These are phyloP conservation scores for Yponomeuta sedellus DNA, from an alignment of 2,888 invertebrate species.

Conservation along the genomic window DNA sequence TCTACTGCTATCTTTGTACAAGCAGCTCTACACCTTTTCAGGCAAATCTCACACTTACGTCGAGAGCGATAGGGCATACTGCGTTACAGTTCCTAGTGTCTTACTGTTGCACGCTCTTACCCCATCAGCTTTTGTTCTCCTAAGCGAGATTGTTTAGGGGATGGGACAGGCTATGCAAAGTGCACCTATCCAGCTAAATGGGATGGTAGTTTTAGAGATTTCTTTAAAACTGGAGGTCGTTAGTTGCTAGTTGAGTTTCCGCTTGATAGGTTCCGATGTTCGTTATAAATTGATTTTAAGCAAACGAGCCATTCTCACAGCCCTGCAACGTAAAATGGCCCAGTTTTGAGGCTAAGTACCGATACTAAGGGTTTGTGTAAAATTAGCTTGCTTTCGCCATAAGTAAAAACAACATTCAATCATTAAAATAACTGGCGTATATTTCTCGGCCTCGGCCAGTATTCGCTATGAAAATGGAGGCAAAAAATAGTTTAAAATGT, in stretches of 20 bases:
- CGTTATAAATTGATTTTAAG: too few relatives aligned
- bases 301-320: too few relatives aligned
- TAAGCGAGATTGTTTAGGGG: conserved; percentile 4
- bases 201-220: conserved; percentile 9
- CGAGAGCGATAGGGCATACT: not conserved
- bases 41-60: not conserved
- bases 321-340: too few relatives aligned
- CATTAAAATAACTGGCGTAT: too few relatives aligned
- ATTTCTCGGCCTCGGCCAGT: too few relatives aligned
- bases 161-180: conserved; percentile 5
- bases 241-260: not conserved
- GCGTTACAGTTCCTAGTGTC: not conserved
- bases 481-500: too few relatives aligned
- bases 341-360: too few relatives aligned
- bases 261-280: not conserved
- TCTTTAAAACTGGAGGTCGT: not conserved
- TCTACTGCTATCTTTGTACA: not conserved
- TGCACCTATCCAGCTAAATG: conserved; percentile 4
- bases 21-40: not conserved
- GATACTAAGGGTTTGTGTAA: too few relatives aligned
- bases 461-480: too few relatives aligned
- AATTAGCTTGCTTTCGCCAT: too few relatives aligned
- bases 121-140: conserved; percentile 4
- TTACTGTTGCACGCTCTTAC: not conserved
- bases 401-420: too few relatives aligned